These are phyloP conservation scores for Aplochiton taeniatus DNA, from an alignment of 2,797 vertebrate genomes.

Conservation along the genomic window DNA sequence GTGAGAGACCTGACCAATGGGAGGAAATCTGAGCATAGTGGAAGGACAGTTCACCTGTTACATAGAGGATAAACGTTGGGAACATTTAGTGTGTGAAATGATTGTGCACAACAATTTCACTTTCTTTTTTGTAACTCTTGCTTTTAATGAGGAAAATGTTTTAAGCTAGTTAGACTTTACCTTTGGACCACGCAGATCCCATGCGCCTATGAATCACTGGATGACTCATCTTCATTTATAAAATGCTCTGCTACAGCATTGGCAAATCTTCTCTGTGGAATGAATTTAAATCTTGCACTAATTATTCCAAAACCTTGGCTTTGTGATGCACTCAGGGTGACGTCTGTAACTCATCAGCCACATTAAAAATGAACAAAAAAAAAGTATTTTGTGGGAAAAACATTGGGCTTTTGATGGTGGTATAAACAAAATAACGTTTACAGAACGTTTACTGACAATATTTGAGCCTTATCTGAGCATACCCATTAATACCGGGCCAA, in stretches of 20 bases:
- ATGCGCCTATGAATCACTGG: slow-evolving; percentile 43
- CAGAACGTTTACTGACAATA: no score
- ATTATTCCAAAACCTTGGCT: slow-evolving; percentile 38
- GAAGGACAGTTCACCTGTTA: no score
- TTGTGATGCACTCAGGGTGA: slow-evolving; percentile 20
- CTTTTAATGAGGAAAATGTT: no score
- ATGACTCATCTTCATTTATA: slow-evolving; percentile 56
- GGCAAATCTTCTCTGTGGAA: slow-evolving; percentile 41
- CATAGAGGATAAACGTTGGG: no score
- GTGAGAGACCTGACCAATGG: no score
- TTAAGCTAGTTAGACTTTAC: slow-evolving; percentile 33
- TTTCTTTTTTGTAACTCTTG: background rate
- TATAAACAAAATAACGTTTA: no score
- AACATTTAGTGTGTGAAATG: no score
- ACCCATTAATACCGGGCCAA: no score
- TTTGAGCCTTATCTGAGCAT: no score
- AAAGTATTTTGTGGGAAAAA: background rate
- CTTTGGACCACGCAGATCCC: slow-evolving; percentile 48
- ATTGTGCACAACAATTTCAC: no score
- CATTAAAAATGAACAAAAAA: background rate
- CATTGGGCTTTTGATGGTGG: no score
- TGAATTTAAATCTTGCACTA: slow-evolving; percentile 41
- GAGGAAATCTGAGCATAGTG: no score
- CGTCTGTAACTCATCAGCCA: background rate
- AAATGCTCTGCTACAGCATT: slow-evolving; percentile 38